Conservation (phyloP, 2,113 vertebrate genomes). For the Leptobrachium leishanense region DNA sequence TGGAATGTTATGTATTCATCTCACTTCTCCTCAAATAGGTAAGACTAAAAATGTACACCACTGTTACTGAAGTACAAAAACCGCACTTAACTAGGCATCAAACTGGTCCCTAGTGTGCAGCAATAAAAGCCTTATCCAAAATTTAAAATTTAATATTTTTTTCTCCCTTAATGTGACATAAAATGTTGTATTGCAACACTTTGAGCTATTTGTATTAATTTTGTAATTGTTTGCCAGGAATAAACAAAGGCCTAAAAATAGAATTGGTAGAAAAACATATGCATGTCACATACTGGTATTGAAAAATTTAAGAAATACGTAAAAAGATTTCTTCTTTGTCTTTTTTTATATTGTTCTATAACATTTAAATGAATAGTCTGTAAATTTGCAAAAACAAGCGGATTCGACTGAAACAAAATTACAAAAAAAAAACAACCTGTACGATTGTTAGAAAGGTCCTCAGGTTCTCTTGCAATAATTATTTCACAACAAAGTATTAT, state of each 20-base stretch:
- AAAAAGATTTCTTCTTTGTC: constrained; percentile 50
- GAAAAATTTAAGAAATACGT: constrained; percentile 65
- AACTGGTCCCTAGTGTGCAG: constrained; percentile 9
- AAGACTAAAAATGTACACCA: background rate
- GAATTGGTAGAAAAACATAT: constrained; percentile 61
- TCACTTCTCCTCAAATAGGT: background rate
- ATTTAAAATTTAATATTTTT: background rate
- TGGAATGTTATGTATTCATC: constrained; percentile 22
- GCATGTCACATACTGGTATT: constrained; percentile 57
- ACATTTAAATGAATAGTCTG: constrained; percentile 61
- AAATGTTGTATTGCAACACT: background rate
- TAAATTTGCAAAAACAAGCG: constrained; percentile 59
- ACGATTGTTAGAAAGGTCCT: constrained; percentile 61
- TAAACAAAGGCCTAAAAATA: constrained; percentile 25
- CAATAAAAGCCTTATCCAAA: constrained; percentile 4
- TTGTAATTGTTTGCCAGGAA: background rate
- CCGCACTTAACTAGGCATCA: background rate
- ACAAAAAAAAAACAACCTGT: constrained; percentile 54
- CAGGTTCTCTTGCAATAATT: constrained; percentile 61
- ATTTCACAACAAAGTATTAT: constrained; percentile 58
- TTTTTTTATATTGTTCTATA: constrained; percentile 58
- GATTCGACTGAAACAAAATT: constrained; percentile 56
- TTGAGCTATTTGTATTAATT: background rate
- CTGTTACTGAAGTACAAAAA: background rate
- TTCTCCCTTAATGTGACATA: background rate